Evolutionary conservation across 1,140 invertebrate genomes (phyloP).

Genomic region (Drosophila saltans): DNA sequence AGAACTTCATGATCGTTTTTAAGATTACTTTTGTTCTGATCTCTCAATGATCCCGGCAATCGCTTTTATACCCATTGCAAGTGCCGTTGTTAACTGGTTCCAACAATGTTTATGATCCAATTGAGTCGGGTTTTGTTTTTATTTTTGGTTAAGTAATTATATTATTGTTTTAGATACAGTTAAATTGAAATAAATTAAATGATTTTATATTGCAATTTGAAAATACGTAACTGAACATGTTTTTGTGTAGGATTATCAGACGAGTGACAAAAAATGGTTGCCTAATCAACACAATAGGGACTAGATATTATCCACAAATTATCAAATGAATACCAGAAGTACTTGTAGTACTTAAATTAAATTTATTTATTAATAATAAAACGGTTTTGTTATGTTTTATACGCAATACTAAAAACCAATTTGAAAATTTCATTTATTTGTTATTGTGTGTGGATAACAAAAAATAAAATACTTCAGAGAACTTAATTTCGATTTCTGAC

Average conservation of each 20-base stretch:
- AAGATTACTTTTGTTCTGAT: background rate
- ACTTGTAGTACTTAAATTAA: background rate
- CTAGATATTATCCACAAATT: background rate
- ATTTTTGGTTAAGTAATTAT: background rate
- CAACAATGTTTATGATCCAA: background rate
- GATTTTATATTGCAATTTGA: slow-evolving; percentile 3
- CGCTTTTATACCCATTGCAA: slow-evolving; percentile 1
- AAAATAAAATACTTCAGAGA: too few species aligned
- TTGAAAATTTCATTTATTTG: too few species aligned
- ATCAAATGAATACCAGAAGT: background rate
- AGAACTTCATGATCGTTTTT: background rate
- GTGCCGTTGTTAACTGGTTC: background rate
- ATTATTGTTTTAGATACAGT: slow-evolving; percentile 5
- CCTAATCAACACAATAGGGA: background rate
- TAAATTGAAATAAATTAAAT: background rate
- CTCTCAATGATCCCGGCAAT: background rate
- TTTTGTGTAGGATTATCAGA: background rate
- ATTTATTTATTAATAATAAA: too few species aligned
- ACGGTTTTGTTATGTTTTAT: too few species aligned
- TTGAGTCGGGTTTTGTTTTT: background rate
- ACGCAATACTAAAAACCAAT: too few species aligned
- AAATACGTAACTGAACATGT: background rate
- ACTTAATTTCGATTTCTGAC: too few species aligned
- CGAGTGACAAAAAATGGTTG: background rate
- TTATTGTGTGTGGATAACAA: too few species aligned